phyloP scores from a whole-genome alignment of 1,140 invertebrate species.

The Formica exsecta region DNA sequence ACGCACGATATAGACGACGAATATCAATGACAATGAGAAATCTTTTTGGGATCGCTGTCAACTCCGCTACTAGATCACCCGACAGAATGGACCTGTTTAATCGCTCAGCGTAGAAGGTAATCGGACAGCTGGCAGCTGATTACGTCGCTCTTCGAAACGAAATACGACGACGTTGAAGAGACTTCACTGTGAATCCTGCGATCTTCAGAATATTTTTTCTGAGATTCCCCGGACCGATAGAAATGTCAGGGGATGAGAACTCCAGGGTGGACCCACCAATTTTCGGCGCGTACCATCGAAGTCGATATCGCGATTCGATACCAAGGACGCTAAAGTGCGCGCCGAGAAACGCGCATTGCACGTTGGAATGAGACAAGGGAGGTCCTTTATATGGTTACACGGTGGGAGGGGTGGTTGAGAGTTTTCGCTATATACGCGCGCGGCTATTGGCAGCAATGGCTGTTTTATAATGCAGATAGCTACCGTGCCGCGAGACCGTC shows the following conservation, averaged over 20 bases:
- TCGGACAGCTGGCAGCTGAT: conserved; percentile 71
- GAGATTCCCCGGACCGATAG: conserved; percentile 74
- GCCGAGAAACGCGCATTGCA: background rate
- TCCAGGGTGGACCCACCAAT: conserved; percentile 25
- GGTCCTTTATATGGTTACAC: conserved; percentile 63
- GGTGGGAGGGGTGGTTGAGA: conserved; percentile 68
- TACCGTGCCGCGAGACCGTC: conserved; percentile 64
- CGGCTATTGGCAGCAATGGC: conserved; percentile 79
- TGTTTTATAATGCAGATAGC: conserved; percentile 85
- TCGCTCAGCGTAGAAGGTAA: conserved; percentile 38
- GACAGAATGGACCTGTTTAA: conserved; percentile 58
- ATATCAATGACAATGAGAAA: background rate
- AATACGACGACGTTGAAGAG: conserved; percentile 64
- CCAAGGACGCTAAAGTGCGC: conserved; percentile 52
- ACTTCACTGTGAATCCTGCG: conserved; percentile 26
- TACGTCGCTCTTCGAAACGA: conserved; percentile 69
- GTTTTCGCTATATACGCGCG: conserved; percentile 82
- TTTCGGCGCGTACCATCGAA: conserved; percentile 26
- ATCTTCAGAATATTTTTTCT: conserved; percentile 10
- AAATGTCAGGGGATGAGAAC: conserved; percentile 56
- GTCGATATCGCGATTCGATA: conserved; percentile 44
- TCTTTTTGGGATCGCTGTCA: conserved; percentile 40
- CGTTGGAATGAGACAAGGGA: conserved; percentile 42
- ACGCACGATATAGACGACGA: background rate
- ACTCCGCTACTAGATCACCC: conserved; percentile 19